Evolutionary conservation across 2,888 invertebrate species (phyloP).

Genomic region (Diploptera punctata): DNA sequence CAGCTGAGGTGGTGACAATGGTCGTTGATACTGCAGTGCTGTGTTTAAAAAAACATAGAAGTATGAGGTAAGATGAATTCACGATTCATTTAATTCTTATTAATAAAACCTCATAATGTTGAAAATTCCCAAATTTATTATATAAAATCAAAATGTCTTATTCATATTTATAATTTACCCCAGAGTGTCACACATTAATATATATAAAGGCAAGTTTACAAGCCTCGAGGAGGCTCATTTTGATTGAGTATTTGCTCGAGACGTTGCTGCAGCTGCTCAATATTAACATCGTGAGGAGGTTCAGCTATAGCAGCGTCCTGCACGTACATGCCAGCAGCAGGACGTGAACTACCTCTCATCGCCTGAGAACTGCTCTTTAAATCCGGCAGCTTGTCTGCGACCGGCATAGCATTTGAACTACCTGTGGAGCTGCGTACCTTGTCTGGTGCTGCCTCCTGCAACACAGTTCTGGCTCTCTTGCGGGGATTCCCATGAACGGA

Average conservation of each 20-base stretch:
- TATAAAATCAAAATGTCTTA: no score
- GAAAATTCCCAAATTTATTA: no score
- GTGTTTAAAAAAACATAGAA: no score
- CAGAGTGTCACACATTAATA: no score
- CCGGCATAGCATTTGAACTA: not conserved
- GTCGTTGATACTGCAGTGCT: no score
- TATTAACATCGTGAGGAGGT: conserved; percentile 3
- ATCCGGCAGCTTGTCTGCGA: not conserved
- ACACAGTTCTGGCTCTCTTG: not conserved
- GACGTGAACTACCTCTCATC: not conserved
- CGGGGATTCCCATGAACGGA: not conserved
- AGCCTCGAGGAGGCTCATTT: not conserved
- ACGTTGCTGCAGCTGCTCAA: conserved; percentile 4
- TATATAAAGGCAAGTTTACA: no score
- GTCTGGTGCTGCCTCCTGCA: conserved; percentile 1
- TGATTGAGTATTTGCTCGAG: conserved; percentile 16
- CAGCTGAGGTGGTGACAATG: no score
- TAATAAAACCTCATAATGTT: no score
- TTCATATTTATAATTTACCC: no score
- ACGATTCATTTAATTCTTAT: no score
- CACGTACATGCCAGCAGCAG: not conserved
- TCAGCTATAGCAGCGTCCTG: not conserved
- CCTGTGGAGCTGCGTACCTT: conserved; percentile 21
- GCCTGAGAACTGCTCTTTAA: not conserved
- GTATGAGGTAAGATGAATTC: no score